phyloP scores from a whole-genome alignment of 37 sponge, comb jelly and placozoan species.

The Ephydatia muelleri region DNA sequence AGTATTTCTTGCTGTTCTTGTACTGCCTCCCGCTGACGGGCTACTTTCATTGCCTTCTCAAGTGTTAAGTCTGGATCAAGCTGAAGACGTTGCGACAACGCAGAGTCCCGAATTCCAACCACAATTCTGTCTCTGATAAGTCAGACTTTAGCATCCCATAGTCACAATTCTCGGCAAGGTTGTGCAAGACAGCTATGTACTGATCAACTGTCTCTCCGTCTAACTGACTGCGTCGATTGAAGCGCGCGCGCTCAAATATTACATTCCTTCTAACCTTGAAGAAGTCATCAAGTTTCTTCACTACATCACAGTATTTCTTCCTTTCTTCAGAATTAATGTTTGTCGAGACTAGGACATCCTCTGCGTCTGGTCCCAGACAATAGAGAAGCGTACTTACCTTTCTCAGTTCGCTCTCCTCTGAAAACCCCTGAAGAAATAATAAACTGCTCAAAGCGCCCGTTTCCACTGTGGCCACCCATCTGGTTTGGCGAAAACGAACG shows the following conservation, averaged over 20 bases:
- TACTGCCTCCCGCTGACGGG: slow-evolving; percentile 15
- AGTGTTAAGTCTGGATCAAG: slow-evolving; percentile 10
- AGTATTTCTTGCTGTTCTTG: slow-evolving; percentile 26
- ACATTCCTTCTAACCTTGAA: neutral
- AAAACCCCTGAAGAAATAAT: neutral
- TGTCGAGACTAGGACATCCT: neutral
- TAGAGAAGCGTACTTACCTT: neutral
- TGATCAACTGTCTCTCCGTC: slow-evolving; percentile 12
- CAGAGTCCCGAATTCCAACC: slow-evolving; percentile 3
- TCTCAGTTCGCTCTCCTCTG: neutral
- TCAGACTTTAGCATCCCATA: slow-evolving; percentile 13
- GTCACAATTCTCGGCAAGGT: slow-evolving; percentile 14
- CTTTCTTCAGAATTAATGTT: slow-evolving; percentile 2
- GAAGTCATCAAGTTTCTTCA: slow-evolving; percentile 8
- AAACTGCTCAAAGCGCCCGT: slow-evolving; percentile 21
- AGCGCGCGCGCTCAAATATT: neutral
- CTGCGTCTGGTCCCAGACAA: slow-evolving; percentile 16
- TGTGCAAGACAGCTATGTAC: slow-evolving; percentile 16
- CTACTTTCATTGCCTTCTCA: slow-evolving; percentile 5
- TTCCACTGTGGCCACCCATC: slow-evolving; percentile 3
- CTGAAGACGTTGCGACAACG: slow-evolving; percentile 17
- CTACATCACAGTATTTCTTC: slow-evolving; percentile 16
- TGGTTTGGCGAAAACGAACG: slow-evolving; percentile 5
- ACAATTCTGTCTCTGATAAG: slow-evolving; percentile 13
- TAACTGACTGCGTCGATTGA: neutral